Conservation (phyloP, 2,888 invertebrate genomes). For the Thyatira batis region DNA sequence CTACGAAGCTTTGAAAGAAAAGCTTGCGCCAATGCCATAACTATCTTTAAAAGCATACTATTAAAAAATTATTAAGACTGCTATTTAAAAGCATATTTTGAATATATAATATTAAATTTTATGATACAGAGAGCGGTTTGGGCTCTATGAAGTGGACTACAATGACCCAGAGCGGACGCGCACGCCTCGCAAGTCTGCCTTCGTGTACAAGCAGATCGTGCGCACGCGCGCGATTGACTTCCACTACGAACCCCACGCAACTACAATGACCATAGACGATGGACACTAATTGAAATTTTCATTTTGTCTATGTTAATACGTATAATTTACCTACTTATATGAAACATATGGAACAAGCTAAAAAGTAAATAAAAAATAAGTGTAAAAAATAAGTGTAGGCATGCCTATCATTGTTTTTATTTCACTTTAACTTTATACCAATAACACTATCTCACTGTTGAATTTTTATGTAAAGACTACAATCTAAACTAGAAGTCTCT, state of each 20-base stretch:
- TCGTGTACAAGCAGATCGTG: conserved; percentile 46
- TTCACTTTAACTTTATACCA: no score
- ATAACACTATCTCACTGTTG: no score
- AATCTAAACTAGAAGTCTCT: no score
- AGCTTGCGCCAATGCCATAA: no score
- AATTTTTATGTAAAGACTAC: no score
- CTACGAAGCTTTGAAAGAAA: no score
- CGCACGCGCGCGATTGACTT: conserved; percentile 36
- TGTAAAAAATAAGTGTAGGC: no score
- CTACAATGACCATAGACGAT: conserved; percentile 40
- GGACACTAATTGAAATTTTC: conserved; percentile 27
- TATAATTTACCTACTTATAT: no score
- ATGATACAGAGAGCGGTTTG: conserved; percentile 40
- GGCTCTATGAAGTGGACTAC: conserved; percentile 51
- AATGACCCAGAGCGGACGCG: conserved; percentile 38
- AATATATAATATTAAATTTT: background rate
- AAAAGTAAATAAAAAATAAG: background rate
- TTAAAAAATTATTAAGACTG: no score
- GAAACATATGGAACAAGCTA: background rate
- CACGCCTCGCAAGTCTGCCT: conserved; percentile 50
- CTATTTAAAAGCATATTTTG: no score
- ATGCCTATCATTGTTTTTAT: no score
- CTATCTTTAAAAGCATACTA: no score
- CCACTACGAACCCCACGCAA: conserved; percentile 35
- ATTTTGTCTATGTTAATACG: background rate